These are phyloP conservation scores for Amphipyra berbera DNA, from an alignment of 2,888 invertebrate genomes.

Conservation along the genomic window DNA sequence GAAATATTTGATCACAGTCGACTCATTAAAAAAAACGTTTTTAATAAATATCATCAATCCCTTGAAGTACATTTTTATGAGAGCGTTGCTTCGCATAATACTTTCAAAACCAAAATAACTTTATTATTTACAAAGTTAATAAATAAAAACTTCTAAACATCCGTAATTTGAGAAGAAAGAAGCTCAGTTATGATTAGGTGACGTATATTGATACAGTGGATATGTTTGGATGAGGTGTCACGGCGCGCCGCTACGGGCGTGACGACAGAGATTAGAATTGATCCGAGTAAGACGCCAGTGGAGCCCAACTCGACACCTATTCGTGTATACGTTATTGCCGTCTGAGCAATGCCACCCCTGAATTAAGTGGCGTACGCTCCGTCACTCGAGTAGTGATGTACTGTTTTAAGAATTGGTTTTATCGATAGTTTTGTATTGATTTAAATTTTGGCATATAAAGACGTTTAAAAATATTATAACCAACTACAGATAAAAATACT, in stretches of 20 bases:
- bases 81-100: too few species aligned
- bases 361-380: slow-evolving; percentile 71
- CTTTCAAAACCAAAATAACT: too few species aligned
- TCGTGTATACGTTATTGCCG: slow-evolving; percentile 78
- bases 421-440: slow-evolving; percentile 53
- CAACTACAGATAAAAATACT: too few species aligned
- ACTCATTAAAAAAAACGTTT: too few species aligned
- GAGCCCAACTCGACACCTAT: slow-evolving; percentile 72
- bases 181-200: slow-evolving; percentile 64
- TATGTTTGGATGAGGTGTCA: slow-evolving; percentile 63
- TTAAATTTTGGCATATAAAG: neutral
- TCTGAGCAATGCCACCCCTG: slow-evolving; percentile 81
- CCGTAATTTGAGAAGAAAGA: slow-evolving; percentile 59
- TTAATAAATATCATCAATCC: too few species aligned
- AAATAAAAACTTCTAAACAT: slow-evolving; percentile 30
- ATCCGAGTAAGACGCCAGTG: slow-evolving; percentile 75
- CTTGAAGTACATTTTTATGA: too few species aligned
- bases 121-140: neutral
- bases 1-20: too few species aligned
- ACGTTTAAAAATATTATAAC: neutral
- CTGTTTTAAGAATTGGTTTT: slow-evolving; percentile 29
- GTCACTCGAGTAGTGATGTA: slow-evolving; percentile 67
- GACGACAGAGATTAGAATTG: slow-evolving; percentile 82
- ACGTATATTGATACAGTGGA: slow-evolving; percentile 66
- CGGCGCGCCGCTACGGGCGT: slow-evolving; percentile 65